Conservation (phyloP, 2,888 invertebrate species). For the Leptarthrus brevirostris region DNA sequence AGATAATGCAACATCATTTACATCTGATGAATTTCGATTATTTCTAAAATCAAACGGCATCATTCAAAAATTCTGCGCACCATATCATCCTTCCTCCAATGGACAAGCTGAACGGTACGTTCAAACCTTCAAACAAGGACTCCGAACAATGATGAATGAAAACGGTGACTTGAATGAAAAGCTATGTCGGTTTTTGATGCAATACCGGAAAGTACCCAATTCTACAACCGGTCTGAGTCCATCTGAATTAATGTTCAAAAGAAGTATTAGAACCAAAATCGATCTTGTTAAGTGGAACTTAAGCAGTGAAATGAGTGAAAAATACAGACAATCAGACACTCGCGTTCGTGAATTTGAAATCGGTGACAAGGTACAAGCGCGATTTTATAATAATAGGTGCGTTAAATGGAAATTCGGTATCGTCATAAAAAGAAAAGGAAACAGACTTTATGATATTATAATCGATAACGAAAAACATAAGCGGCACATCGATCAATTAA, state of each 20-base stretch:
- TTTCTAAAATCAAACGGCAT: too few species aligned
- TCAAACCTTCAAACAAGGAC: too few species aligned
- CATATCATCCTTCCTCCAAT: too few species aligned
- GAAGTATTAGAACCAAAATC: not conserved
- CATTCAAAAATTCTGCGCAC: too few species aligned
- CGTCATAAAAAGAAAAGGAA: not conserved
- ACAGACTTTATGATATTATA: not conserved
- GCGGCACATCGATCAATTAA: not conserved
- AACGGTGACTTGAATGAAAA: too few species aligned
- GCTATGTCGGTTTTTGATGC: not conserved
- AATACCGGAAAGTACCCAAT: not conserved
- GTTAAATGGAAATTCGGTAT: not conserved
- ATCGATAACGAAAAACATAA: too few species aligned
- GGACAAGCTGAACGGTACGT: too few species aligned
- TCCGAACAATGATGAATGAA: too few species aligned
- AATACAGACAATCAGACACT: not conserved
- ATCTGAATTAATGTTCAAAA: not conserved
- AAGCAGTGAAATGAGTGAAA: not conserved
- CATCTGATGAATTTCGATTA: too few species aligned
- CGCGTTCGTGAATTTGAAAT: not conserved
- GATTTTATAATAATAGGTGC: not conserved
- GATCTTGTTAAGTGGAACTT: not conserved
- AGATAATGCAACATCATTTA: too few species aligned
- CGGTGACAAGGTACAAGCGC: not conserved
- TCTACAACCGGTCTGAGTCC: not conserved